A percentile compares a stretch with the other conserved stretches of the same genome.
Evolutionary conservation across 1,140 invertebrate genomes (phyloP).

Genomic region (Papilio aristodemus): DNA sequence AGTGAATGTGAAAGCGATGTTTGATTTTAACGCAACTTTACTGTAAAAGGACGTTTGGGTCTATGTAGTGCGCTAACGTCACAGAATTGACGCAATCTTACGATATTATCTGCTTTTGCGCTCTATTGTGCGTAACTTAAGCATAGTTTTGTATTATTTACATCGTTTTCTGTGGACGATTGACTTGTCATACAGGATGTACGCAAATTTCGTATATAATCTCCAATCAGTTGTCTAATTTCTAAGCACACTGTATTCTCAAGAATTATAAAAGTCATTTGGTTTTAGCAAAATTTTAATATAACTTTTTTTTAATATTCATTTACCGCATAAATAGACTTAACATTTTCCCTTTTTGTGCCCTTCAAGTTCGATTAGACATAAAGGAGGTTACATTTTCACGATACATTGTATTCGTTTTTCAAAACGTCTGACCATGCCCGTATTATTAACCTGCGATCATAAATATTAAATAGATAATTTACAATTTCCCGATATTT

Average conservation of each 20-base stretch:
- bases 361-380: no score
- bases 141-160: neutral
- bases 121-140: neutral
- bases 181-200: neutral
- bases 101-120: neutral
- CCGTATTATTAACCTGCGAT: neutral
- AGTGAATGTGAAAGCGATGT: conserved; percentile 31
- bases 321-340: no score
- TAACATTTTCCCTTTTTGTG: no score
- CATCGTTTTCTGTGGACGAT: neutral
- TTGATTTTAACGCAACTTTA: conserved; percentile 32
- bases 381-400: no score
- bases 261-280: neutral
- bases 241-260: neutral
- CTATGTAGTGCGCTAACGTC: conserved; percentile 13
- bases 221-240: neutral
- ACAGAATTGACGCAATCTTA: conserved; percentile 16
- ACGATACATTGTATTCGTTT: no score
- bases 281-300: neutral
- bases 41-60: neutral
- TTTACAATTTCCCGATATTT: neutral
- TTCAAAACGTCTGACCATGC: no score
- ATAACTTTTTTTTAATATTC: neutral
- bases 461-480: conserved; percentile 6
- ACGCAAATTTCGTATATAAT: neutral